Conservation (phyloP, 1,140 invertebrate species). For the Zaprionus camerounensis region DNA sequence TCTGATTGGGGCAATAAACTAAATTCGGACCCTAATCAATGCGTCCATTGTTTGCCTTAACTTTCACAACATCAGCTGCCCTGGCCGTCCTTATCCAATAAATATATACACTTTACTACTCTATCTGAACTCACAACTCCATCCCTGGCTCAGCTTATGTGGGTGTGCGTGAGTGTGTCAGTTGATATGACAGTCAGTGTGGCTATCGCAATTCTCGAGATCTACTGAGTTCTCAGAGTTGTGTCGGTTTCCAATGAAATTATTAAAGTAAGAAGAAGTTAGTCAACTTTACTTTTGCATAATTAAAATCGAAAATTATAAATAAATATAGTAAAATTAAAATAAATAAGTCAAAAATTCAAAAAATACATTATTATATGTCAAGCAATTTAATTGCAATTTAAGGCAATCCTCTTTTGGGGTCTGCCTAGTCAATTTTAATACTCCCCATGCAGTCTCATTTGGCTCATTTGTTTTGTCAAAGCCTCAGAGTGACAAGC, state of each 20-base stretch:
- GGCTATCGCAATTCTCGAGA: constrained; percentile 17
- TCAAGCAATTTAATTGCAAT: neutral
- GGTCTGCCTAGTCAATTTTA: neutral
- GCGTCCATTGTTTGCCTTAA: constrained; percentile 31
- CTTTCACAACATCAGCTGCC: constrained; percentile 17
- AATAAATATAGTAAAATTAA: neutral
- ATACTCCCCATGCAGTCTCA: neutral
- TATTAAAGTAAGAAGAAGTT: neutral
- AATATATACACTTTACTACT: constrained; percentile 24
- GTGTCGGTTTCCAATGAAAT: neutral
- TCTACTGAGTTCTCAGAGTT: neutral
- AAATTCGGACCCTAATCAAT: constrained; percentile 52
- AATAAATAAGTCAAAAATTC: too few species aligned
- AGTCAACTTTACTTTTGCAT: neutral
- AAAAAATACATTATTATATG: neutral
- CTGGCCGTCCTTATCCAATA: constrained; percentile 10
- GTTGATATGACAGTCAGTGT: constrained; percentile 22
- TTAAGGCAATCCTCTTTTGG: neutral
- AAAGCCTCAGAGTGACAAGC: constrained; percentile 1
- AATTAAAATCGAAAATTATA: neutral
- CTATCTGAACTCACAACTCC: neutral
- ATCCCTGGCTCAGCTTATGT: constrained; percentile 3
- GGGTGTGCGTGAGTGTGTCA: neutral
- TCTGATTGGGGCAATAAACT: constrained; percentile 30
- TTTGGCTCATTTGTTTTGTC: neutral